Conservation (phyloP, 1,140 invertebrate species). For the Drosophila tani region DNA sequence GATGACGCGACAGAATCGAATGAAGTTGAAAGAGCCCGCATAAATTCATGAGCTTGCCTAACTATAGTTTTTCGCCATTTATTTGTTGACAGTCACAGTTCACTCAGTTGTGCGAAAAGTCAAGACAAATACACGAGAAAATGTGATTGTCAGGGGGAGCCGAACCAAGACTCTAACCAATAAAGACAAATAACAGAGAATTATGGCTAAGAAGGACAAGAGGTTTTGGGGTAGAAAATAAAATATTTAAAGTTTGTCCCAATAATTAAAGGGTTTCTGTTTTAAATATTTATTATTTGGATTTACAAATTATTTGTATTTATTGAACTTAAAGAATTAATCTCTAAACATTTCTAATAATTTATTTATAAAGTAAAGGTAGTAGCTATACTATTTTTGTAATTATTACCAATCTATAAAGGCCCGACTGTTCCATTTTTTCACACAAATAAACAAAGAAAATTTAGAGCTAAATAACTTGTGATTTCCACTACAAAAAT, state of each 20-base stretch:
- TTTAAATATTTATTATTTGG: accelerated
- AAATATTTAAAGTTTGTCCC: no score
- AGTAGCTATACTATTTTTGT: not conserved
- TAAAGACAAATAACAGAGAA: not conserved
- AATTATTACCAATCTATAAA: not conserved
- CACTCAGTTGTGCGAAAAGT: slow-evolving; percentile 65
- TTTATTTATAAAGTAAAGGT: not conserved
- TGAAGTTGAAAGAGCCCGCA: slow-evolving; percentile 6
- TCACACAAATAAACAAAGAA: slow-evolving; percentile 40
- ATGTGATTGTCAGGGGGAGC: slow-evolving; percentile 26
- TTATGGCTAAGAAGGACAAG: not conserved
- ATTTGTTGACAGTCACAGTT: slow-evolving; percentile 70
- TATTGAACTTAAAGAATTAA: no score
- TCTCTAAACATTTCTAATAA: not conserved
- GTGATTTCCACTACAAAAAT: slow-evolving; percentile 56
- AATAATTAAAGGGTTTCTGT: not conserved
- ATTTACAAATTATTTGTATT: no score
- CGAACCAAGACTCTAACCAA: not conserved
- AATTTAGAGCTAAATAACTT: slow-evolving; percentile 48
- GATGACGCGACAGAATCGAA: slow-evolving; percentile 57
- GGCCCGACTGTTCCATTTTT: slow-evolving; percentile 2
- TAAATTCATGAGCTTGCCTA: slow-evolving; percentile 54
- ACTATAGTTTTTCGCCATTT: slow-evolving; percentile 40
- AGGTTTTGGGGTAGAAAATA: not conserved
- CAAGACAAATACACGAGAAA: slow-evolving; percentile 40